Evolutionary conservation across 2,113 vertebrate genomes (phyloP).

Genomic region (Eudyptes chrysolophus): DNA sequence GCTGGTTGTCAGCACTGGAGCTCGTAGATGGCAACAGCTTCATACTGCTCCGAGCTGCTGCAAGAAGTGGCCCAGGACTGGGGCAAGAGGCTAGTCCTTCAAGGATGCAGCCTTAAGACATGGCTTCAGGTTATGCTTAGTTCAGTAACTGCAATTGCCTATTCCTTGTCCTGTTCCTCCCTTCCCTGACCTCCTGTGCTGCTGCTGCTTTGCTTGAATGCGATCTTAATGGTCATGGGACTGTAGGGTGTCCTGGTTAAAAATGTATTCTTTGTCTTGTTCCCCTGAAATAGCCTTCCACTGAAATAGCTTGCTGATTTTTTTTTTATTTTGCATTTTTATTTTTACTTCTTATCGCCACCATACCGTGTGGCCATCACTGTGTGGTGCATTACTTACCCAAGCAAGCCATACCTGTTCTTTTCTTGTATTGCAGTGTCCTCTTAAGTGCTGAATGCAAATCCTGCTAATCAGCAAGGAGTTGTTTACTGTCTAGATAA

Average conservation of each 20-base stretch:
- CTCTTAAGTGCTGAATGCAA: neutral
- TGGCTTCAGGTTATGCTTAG: neutral
- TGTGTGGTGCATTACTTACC: neutral
- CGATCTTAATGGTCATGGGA: neutral
- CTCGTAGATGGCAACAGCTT: neutral
- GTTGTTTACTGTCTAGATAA: neutral
- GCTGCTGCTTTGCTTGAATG: neutral
- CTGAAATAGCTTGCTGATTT: neutral
- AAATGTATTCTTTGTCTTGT: neutral
- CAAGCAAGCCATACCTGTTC: neutral
- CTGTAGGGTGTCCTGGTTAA: neutral
- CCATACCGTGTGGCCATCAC: neutral
- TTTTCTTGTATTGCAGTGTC: neutral
- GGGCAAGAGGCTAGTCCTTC: neutral
- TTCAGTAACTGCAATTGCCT: neutral
- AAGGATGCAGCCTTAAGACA: neutral
- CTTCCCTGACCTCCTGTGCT: neutral
- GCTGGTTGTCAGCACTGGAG: neutral
- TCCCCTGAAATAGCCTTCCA: neutral
- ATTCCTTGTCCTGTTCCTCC: neutral
- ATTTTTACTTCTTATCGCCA: neutral
- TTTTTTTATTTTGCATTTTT: too few species aligned
- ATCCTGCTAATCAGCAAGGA: neutral
- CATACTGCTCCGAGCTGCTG: accelerated
- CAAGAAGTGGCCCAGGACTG: accelerated